Conservation (phyloP, 2,888 invertebrate species). For the Gibbula magus region DNA sequence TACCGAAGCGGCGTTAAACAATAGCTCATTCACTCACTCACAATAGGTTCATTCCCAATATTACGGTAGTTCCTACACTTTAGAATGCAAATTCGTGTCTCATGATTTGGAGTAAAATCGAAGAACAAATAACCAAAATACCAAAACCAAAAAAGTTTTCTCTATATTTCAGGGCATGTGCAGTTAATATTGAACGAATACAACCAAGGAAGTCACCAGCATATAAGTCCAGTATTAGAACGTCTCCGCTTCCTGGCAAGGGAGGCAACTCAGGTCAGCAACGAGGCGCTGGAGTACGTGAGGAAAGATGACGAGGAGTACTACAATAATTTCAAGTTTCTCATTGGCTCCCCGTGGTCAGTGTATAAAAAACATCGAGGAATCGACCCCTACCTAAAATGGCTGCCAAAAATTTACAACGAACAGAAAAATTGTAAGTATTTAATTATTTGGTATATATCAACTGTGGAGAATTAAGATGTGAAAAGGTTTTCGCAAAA, state of each 20-base stretch:
- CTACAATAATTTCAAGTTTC: conserved; percentile 47
- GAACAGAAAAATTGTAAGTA: conserved; percentile 29
- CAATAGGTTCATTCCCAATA: too few species aligned
- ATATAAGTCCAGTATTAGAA: conserved; percentile 40
- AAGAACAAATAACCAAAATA: too few species aligned
- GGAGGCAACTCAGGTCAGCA: conserved; percentile 44
- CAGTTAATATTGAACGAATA: conserved; percentile 43
- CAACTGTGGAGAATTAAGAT: not conserved
- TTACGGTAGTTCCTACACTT: too few species aligned
- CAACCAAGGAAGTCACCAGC: conserved; percentile 38
- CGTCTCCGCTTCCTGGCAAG: conserved; percentile 45
- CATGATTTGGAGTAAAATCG: too few species aligned
- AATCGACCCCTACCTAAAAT: conserved; percentile 41
- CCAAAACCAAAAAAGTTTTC: too few species aligned
- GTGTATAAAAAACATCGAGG: conserved; percentile 42
- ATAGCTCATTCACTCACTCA: too few species aligned
- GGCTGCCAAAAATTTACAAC: conserved; percentile 45
- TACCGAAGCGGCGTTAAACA: too few species aligned
- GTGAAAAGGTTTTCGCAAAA: too few species aligned
- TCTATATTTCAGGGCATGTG: conserved; percentile 48
- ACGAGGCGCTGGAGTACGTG: conserved; percentile 53
- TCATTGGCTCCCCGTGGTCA: conserved; percentile 52
- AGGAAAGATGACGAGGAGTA: conserved; percentile 56
- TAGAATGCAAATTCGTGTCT: too few species aligned
- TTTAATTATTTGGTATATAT: not conserved